Base-by-base conservation (phyloP, 2,888 invertebrate genomes). In the Neoitamus cyanurus region DNA sequence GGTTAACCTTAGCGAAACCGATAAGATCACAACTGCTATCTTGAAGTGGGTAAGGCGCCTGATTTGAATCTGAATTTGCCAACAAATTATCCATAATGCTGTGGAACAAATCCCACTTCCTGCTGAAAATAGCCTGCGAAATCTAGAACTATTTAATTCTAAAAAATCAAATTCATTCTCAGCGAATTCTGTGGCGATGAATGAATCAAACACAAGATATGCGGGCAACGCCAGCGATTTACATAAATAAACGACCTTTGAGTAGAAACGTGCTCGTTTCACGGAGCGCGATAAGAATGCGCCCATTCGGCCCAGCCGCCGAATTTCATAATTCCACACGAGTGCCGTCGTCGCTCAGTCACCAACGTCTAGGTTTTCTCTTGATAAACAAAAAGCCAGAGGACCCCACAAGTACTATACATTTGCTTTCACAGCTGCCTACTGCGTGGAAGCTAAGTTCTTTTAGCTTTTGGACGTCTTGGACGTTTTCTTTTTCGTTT, bases 211-310 rank as follows among this genome's bases (percentile, higher is more conserved):
- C 73, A 1, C 37, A 36, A 73, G 9, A 36, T 34, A 36, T 73
- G 30, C 73, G 36, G 31, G 20, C 73, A 73, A 31, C 73, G 34
- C 36, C 31, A 36, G 34, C 31, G 15, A 73, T 73, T 73, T 73
- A 34, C 73, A 73, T 73, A 73, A 73, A 73, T 73, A 73, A 73
- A 73, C 36, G 73, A 73, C 73, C 73, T 73, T 73, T 36, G 70
- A 15, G 58, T 58, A 25, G 58, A 58, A 58, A 58, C 58, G 58
- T 20, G 20, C 58, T 58, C 58, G 3, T 58, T 58, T 3, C 58
- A 15, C 11, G 58, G 25, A 58, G 25, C 58, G 20, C 20, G 58
- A 58, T 58, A 58, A 58, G 20, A 58, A 58, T 9, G n/a, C 34
- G 34, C 25, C 7, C 6, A 20, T 48, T 48, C 48, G 48, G 58